Conservation (phyloP, 2,888 invertebrate species). For the Mythimna vitellina region DNA sequence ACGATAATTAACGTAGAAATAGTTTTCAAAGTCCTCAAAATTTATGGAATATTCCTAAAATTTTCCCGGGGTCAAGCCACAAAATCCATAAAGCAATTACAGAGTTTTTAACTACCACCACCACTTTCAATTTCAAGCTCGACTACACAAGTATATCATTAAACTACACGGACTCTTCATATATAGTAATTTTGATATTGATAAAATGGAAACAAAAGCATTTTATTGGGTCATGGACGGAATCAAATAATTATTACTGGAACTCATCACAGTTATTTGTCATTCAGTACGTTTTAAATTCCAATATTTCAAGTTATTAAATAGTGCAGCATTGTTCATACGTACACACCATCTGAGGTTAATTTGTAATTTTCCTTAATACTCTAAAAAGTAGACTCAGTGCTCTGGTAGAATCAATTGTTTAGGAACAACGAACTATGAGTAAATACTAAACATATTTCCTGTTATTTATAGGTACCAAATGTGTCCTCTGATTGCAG, state of each 20-base stretch:
- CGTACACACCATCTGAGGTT: constrained; percentile 52
- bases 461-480: constrained; percentile 37
- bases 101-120: constrained; percentile 35
- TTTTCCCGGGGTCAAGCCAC: constrained; percentile 1
- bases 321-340: constrained; percentile 47
- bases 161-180: constrained; percentile 33
- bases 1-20: neutral
- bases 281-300: constrained; percentile 58
- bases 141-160: constrained; percentile 42
- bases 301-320: constrained; percentile 64
- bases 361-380: constrained; percentile 69
- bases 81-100: constrained; percentile 25
- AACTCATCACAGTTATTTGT: constrained; percentile 68
- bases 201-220: constrained; percentile 52
- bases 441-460: constrained; percentile 29
- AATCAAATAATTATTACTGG: constrained; percentile 63
- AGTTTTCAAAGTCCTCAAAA: neutral
- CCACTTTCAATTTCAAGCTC: constrained; percentile 25
- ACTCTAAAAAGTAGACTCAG: constrained; percentile 45
- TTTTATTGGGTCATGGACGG: constrained; percentile 67
- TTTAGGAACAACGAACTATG: constrained; percentile 32
- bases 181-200: constrained; percentile 54
- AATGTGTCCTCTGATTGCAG: constrained; percentile 18
- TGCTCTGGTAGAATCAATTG: constrained; percentile 37
- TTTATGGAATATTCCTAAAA: constrained; percentile 16